A percentile compares a stretch with the other conserved stretches of the same genome.
Evolutionary conservation across 1,140 invertebrate species (phyloP).

Genomic region (Colletes gigas): DNA sequence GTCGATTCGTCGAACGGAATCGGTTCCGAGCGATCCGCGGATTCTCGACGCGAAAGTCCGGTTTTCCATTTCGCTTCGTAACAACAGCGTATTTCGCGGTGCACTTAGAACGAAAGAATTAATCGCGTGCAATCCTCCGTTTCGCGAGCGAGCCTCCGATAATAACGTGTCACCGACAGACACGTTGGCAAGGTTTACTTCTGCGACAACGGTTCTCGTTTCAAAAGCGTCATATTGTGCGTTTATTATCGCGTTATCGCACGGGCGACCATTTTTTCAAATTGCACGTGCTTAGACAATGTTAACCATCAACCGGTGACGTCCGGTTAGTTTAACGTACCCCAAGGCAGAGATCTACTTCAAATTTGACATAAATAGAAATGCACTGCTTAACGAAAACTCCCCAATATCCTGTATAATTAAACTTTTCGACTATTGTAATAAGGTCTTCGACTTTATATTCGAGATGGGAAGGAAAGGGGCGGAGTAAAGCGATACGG

Average conservation of each 20-base stretch:
- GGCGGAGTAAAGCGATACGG: no score
- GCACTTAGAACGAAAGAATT: slow-evolving; percentile 1
- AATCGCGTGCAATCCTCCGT: slow-evolving; percentile 1
- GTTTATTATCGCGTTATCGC: background rate
- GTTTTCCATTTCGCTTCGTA: slow-evolving; percentile 1
- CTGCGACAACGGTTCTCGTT: background rate
- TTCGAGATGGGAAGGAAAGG: no score
- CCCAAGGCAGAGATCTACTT: no score
- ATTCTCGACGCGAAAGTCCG: background rate
- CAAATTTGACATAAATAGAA: no score
- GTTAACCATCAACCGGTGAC: no score
- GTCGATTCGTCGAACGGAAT: background rate
- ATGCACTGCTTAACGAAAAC: no score
- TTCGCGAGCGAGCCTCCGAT: background rate
- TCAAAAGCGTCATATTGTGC: background rate
- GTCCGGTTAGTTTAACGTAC: no score
- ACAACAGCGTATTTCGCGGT: background rate
- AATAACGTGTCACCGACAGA: slow-evolving; percentile 37
- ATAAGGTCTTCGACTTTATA: no score
- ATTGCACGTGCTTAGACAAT: no score
- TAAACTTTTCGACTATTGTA: no score
- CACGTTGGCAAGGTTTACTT: background rate
- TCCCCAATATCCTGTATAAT: no score
- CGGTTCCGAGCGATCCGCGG: background rate
- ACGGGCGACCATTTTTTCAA: no score